A percentile compares a stretch with the other conserved stretches of the same genome.
phyloP scores from a whole-genome alignment of 1,140 invertebrate species.

The Helicoverpa zea region DNA sequence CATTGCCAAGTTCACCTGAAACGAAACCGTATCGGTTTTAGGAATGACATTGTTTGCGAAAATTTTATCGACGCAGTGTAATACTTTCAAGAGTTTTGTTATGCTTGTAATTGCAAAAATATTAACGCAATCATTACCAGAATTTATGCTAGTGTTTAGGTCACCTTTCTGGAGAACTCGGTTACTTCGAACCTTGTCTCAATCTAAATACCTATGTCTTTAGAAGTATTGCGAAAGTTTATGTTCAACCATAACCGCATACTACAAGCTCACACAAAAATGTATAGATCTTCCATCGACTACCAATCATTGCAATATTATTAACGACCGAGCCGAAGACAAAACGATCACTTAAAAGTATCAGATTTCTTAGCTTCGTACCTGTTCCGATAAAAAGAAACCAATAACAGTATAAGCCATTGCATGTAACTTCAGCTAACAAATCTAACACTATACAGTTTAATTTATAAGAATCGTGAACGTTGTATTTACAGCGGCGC shows the following conservation, averaged over 20 bases:
- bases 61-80: not conserved
- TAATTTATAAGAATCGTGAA: slow-evolving; percentile 49
- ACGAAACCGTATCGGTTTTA: not conserved
- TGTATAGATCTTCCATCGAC: too few species aligned
- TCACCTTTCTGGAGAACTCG: too few species aligned
- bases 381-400: not conserved
- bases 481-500: slow-evolving; percentile 13
- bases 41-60: slow-evolving; percentile 27
- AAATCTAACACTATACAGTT: slow-evolving; percentile 40
- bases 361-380: not conserved
- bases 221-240: too few species aligned
- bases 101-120: not conserved
- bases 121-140: not conserved
- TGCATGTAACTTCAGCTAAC: slow-evolving; percentile 9
- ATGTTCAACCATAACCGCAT: too few species aligned
- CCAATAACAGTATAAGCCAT: slow-evolving; percentile 25
- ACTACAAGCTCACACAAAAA: too few species aligned
- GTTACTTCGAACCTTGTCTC: too few species aligned
- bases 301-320: too few species aligned
- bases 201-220: too few species aligned
- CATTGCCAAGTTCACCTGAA: not conserved
- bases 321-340: too few species aligned
- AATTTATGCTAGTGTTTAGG: too few species aligned
- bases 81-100: not conserved
- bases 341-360: too few species aligned